Evolutionary conservation across 2,888 invertebrate species (phyloP).

Genomic region (Myopa testacea): DNA sequence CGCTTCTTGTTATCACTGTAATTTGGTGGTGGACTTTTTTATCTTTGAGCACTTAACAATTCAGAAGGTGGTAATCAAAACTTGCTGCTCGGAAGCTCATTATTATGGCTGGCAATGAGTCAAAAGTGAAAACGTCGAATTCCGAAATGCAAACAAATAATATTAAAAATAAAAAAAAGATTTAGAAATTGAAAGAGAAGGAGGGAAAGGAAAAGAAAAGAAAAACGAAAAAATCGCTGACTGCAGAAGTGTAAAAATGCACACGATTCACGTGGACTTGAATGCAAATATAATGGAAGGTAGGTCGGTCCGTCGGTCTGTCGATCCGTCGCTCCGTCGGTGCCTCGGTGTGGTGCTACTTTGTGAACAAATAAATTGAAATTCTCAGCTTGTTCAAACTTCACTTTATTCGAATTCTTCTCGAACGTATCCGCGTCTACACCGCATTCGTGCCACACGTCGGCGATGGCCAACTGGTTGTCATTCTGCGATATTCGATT

Average conservation of each 20-base stretch:
- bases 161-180: conserved; percentile 7
- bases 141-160: conserved; percentile 50
- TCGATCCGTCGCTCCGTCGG: neutral
- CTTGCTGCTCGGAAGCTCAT: conserved; percentile 12
- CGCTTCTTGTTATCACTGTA: no score
- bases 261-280: neutral
- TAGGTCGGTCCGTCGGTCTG: neutral
- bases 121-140: conserved; percentile 63
- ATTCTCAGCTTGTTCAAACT: conserved; percentile 3
- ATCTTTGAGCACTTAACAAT: no score
- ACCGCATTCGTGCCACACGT: neutral
- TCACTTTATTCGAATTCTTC: neutral
- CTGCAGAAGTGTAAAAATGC: neutral
- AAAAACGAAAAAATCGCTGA: conserved; percentile 5
- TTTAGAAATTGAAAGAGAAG: neutral
- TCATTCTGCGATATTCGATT: conserved; percentile 1
- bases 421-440: neutral
- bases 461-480: neutral
- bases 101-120: conserved; percentile 45
- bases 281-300: neutral
- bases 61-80: neutral
- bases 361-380: no score
- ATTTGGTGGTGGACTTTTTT: no score
- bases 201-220: conserved; percentile 14
- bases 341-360: no score